Conservation (phyloP, 2,113 vertebrate genomes). For the Oceanodroma tethys region DNA sequence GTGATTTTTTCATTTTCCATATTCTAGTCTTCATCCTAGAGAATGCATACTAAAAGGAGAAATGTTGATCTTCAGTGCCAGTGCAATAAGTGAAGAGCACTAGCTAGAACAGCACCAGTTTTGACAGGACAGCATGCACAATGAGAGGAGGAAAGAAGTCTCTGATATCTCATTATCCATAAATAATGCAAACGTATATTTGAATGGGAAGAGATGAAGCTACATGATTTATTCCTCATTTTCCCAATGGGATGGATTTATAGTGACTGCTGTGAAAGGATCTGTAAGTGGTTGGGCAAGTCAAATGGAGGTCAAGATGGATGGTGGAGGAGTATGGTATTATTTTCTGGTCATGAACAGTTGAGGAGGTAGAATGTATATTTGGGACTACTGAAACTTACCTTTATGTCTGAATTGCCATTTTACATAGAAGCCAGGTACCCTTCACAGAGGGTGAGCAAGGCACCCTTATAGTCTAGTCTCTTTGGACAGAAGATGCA, state of each 20-base stretch:
- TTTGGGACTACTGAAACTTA: not conserved
- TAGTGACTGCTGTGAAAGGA: not conserved
- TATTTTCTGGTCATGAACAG: not conserved
- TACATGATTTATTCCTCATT: not conserved
- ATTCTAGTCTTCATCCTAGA: not conserved
- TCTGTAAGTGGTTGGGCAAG: not conserved
- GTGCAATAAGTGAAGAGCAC: not conserved
- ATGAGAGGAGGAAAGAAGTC: not conserved
- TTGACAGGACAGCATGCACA: not conserved
- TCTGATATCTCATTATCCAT: not conserved
- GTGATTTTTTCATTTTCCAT: not conserved
- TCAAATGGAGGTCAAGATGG: not conserved
- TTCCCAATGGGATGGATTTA: not conserved
- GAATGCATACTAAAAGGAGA: not conserved
- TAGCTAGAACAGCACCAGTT: not conserved
- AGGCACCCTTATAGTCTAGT: not conserved
- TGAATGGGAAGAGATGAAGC: not conserved
- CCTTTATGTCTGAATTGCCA: not conserved
- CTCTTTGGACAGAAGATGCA: not conserved
- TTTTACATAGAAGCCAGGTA: not conserved
- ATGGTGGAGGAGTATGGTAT: not conserved
- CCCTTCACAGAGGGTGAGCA: not conserved
- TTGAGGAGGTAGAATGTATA: not conserved
- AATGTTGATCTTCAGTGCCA: not conserved
- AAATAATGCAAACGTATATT: conserved; percentile 14